Evolutionary conservation across 2,888 invertebrate species (phyloP).

Genomic region (Cosmorhoe ocellata): DNA sequence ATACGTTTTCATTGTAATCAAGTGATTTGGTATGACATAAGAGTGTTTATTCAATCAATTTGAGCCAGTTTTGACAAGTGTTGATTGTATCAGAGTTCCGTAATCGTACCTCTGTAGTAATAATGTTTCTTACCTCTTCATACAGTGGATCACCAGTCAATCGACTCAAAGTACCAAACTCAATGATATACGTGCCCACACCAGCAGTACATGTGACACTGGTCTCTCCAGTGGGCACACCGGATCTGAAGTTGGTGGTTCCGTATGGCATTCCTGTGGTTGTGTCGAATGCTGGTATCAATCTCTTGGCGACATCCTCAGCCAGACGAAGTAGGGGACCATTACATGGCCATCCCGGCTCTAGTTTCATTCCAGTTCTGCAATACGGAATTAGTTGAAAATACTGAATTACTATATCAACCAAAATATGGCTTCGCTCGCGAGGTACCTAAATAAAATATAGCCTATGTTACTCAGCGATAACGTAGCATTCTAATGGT

Average conservation of each 20-base stretch:
- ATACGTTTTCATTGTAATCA: too few species aligned
- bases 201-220: conserved; percentile 99
- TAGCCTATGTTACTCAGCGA: too few species aligned
- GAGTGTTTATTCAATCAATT: too few species aligned
- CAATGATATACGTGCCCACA: conserved; percentile 97
- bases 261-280: conserved; percentile 99
- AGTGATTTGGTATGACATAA: too few species aligned
- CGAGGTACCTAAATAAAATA: too few species aligned
- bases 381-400: not conserved
- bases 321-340: conserved; percentile 96
- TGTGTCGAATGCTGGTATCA: conserved; percentile 95
- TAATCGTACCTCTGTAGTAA: too few species aligned
- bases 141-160: conserved; percentile 97
- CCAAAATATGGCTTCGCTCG: too few species aligned
- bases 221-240: conserved; percentile 97
- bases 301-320: conserved; percentile 95
- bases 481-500: too few species aligned
- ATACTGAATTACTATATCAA: too few species aligned
- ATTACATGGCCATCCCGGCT: conserved; percentile 98
- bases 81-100: too few species aligned
- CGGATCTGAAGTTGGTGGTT: conserved; percentile 95
- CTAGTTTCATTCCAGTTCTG: conserved; percentile 89
- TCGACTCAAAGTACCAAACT: conserved; percentile 96
- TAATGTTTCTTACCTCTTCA: conserved; percentile 86
- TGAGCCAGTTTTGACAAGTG: too few species aligned